A percentile compares a stretch with the other conserved stretches of the same genome.
Evolutionary conservation across 2,113 vertebrate species (phyloP).

Genomic region (Stomatorhinus ivindoensis): DNA sequence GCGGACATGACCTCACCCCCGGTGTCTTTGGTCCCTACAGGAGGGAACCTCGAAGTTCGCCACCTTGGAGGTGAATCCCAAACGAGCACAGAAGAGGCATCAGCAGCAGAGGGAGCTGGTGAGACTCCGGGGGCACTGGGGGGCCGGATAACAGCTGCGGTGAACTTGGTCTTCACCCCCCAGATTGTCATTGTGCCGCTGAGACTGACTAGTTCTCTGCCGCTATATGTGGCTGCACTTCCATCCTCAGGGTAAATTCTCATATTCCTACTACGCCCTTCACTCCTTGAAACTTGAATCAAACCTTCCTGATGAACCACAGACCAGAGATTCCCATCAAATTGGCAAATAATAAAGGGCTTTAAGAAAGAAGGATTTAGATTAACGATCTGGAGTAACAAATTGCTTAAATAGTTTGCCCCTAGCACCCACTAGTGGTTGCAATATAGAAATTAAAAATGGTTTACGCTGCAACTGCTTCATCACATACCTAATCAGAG

Average conservation of each 20-base stretch:
- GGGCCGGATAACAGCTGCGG: background rate
- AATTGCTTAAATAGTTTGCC: background rate
- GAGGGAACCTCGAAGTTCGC: slow-evolving; percentile 97
- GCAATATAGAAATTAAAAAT: background rate
- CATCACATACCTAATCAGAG: background rate
- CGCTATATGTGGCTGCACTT: background rate
- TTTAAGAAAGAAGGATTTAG: background rate
- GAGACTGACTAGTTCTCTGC: background rate
- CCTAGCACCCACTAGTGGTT: background rate
- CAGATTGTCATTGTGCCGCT: background rate
- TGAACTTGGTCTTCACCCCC: background rate
- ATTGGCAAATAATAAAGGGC: background rate
- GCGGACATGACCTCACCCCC: background rate
- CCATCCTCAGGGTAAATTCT: background rate
- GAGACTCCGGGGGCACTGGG: slow-evolving; percentile 36
- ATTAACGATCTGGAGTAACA: background rate
- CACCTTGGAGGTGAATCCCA: slow-evolving; percentile 92
- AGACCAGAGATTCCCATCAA: background rate
- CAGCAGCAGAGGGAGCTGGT: slow-evolving; percentile 89
- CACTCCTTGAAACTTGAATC: background rate
- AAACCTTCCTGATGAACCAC: background rate
- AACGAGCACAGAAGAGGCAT: slow-evolving; percentile 83
- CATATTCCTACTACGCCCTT: background rate
- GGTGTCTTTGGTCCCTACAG: slow-evolving; percentile 46
- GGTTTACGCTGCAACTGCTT: background rate